Conservation (phyloP, 2,113 vertebrate species). For the Phrynocephalus versicolor region DNA sequence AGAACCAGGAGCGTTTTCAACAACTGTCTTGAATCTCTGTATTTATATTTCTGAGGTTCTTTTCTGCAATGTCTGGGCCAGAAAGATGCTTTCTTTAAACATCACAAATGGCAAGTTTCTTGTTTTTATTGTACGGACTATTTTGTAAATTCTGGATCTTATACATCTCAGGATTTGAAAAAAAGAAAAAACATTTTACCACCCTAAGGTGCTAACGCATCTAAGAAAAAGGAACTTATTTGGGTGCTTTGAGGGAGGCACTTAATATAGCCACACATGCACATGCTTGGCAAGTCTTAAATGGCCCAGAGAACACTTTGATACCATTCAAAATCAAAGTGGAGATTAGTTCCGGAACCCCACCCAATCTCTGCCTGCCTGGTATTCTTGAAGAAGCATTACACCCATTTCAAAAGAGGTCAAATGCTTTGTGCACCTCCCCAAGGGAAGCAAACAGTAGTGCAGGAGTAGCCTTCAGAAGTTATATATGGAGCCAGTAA, state of each 20-base stretch:
- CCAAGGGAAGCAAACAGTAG: constrained; percentile 36
- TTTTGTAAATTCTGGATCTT: neutral
- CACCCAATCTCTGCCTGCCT: constrained; percentile 49
- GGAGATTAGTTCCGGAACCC: constrained; percentile 22
- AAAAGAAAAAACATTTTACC: neutral
- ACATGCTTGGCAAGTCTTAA: neutral
- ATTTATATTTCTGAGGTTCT: neutral
- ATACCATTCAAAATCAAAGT: constrained; percentile 35
- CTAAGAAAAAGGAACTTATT: neutral
- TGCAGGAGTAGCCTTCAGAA: constrained; percentile 34
- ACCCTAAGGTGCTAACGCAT: neutral
- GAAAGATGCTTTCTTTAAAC: neutral
- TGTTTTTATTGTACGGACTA: neutral
- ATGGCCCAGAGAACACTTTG: constrained; percentile 11
- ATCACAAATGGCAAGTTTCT: neutral
- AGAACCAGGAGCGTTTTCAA: neutral
- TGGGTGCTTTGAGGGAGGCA: neutral
- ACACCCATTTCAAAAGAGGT: constrained; percentile 55
- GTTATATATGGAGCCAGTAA: constrained; percentile 34
- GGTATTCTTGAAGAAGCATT: constrained; percentile 59
- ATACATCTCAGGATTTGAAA: neutral
- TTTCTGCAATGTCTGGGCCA: neutral
- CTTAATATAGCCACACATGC: neutral
- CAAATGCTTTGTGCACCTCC: constrained; percentile 45
- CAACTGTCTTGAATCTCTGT: neutral